Percentiles rank a stretch among this genome's conserved stretches.
Evolutionary conservation across 2,888 invertebrate genomes (phyloP).

Genomic region (Leistus spinibarbis): DNA sequence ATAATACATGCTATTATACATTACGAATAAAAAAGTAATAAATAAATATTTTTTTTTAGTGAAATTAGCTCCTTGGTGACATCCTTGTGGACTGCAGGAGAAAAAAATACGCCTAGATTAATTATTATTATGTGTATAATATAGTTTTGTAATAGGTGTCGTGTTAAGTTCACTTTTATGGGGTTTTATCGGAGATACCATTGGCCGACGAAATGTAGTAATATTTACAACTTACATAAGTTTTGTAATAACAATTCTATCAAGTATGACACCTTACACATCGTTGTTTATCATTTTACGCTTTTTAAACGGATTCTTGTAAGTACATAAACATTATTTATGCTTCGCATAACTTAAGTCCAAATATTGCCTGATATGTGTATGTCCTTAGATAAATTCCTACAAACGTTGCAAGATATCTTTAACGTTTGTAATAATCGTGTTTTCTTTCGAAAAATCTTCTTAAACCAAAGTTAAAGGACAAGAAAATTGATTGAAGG

Average conservation of each 20-base stretch:
- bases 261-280: slow-evolving; percentile 59
- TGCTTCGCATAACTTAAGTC: background rate
- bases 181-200: slow-evolving; percentile 65
- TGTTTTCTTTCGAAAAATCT: no score
- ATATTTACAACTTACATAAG: slow-evolving; percentile 59
- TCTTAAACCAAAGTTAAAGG: no score
- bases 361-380: background rate
- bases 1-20: no score
- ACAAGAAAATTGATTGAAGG: no score
- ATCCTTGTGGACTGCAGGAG: background rate
- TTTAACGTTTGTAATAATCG: background rate
- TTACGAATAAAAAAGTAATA: no score
- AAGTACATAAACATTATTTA: slow-evolving; percentile 45
- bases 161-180: slow-evolving; percentile 64
- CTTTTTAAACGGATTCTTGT: slow-evolving; percentile 63
- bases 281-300: slow-evolving; percentile 61
- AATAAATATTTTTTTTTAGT: no score
- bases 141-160: slow-evolving; percentile 59
- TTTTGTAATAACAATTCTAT: slow-evolving; percentile 58
- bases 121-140: background rate
- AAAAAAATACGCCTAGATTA: background rate
- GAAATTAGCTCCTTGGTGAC: background rate
- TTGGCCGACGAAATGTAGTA: slow-evolving; percentile 61
- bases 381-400: background rate
- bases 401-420: background rate